phyloP scores from a whole-genome alignment of 2,888 invertebrate species.

The Hypolimnas misippus region DNA sequence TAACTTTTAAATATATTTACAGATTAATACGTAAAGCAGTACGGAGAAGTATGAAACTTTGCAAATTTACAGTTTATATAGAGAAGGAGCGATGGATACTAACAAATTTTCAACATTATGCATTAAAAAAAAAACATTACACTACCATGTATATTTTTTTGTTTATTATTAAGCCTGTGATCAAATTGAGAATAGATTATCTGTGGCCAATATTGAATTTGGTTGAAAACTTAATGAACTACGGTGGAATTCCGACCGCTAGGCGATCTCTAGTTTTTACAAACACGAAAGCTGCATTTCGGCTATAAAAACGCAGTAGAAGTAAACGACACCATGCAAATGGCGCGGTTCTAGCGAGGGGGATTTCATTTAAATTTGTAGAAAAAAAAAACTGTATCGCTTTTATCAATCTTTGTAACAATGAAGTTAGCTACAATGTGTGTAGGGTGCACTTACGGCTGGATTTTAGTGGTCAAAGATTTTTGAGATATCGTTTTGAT shows the following conservation, averaged over 20 bases:
- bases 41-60: too few species aligned
- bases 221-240: too few species aligned
- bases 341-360: conserved; percentile 60
- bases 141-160: neutral
- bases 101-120: too few species aligned
- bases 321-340: conserved; percentile 69
- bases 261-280: too few species aligned
- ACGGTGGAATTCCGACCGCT: too few species aligned
- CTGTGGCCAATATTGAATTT: too few species aligned
- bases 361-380: conserved; percentile 80
- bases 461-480: conserved; percentile 5
- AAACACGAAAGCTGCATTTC: conserved; percentile 6
- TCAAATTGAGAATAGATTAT: too few species aligned
- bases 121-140: neutral
- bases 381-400: conserved; percentile 80
- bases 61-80: too few species aligned
- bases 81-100: too few species aligned
- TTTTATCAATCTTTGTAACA: conserved; percentile 72
- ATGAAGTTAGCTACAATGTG: conserved; percentile 66
- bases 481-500: neutral
- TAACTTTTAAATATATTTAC: too few species aligned
- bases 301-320: conserved; percentile 54
- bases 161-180: too few species aligned
- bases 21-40: too few species aligned
- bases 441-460: conserved; percentile 54